A percentile compares a stretch with the other conserved stretches of the same genome.
Conservation (phyloP, 2,888 invertebrate genomes). For the Cataglyphis livida region DNA sequence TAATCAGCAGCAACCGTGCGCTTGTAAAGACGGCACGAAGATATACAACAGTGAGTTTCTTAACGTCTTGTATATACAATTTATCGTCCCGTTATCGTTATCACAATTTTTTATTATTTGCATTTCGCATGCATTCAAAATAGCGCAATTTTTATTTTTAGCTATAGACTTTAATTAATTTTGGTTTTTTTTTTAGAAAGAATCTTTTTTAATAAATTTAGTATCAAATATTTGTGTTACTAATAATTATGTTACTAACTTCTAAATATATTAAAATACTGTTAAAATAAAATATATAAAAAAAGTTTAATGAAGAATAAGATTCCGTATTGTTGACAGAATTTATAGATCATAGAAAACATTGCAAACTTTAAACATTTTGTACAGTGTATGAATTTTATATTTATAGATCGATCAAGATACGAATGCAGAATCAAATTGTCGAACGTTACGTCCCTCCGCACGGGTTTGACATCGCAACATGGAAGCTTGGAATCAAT, state of each 20-base stretch:
- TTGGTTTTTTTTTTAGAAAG: neutral
- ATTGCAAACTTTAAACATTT: neutral
- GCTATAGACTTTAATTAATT: neutral
- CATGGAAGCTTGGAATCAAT: slow-evolving; percentile 80
- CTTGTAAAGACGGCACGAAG: slow-evolving; percentile 84
- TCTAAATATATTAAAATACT: neutral
- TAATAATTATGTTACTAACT: neutral
- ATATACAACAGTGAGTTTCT: slow-evolving; percentile 84
- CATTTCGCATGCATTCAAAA: neutral
- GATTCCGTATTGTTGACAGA: neutral
- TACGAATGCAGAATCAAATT: slow-evolving; percentile 87
- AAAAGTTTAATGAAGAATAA: neutral
- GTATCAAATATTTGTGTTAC: neutral
- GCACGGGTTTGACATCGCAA: slow-evolving; percentile 73
- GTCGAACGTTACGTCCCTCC: slow-evolving; percentile 83
- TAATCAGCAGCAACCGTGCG: slow-evolving; percentile 85
- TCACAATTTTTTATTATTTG: neutral
- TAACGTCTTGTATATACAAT: neutral
- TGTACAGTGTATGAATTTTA: neutral
- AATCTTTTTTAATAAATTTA: neutral
- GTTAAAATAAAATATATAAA: neutral
- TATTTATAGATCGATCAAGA: slow-evolving; percentile 87
- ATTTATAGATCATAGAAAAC: neutral
- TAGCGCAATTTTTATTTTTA: neutral
- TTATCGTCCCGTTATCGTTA: neutral